phyloP scores from a whole-genome alignment of 2,888 invertebrate genomes.

The Drosophila formosana region DNA sequence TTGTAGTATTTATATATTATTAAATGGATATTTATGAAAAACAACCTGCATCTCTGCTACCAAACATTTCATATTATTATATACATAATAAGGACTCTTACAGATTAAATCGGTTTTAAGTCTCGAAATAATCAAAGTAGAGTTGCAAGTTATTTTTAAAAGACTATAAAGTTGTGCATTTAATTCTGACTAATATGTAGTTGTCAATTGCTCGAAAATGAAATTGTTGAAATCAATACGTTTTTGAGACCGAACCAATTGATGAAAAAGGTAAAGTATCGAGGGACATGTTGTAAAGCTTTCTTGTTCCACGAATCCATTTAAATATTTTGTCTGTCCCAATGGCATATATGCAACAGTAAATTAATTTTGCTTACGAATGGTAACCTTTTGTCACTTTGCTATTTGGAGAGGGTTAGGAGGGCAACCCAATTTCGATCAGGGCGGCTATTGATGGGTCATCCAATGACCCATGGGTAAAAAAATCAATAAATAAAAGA shows the following conservation, averaged over 20 bases:
- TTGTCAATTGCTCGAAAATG: background rate
- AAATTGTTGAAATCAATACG: background rate
- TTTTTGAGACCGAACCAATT: too few relatives aligned
- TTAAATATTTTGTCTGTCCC: background rate
- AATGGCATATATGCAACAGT: background rate
- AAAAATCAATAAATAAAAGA: conserved; percentile 45
- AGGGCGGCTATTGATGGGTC: conserved; percentile 22
- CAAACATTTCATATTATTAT: too few relatives aligned
- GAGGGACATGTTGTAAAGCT: background rate
- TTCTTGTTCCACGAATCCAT: background rate
- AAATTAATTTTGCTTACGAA: background rate
- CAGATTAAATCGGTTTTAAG: too few relatives aligned
- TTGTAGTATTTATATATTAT: too few relatives aligned
- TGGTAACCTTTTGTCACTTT: background rate
- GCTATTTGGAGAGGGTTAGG: background rate
- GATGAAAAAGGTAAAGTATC: background rate
- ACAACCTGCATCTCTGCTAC: too few relatives aligned
- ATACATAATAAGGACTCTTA: too few relatives aligned
- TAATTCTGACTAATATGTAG: background rate
- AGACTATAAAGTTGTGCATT: too few relatives aligned
- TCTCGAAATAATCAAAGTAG: too few relatives aligned
- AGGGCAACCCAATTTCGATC: background rate
- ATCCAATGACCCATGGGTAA: conserved; percentile 33
- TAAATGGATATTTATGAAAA: too few relatives aligned
- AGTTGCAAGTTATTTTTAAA: too few relatives aligned